These are phyloP conservation scores for Dallia pectoralis DNA, from an alignment of 2,797 vertebrate species.

Conservation along the genomic window DNA sequence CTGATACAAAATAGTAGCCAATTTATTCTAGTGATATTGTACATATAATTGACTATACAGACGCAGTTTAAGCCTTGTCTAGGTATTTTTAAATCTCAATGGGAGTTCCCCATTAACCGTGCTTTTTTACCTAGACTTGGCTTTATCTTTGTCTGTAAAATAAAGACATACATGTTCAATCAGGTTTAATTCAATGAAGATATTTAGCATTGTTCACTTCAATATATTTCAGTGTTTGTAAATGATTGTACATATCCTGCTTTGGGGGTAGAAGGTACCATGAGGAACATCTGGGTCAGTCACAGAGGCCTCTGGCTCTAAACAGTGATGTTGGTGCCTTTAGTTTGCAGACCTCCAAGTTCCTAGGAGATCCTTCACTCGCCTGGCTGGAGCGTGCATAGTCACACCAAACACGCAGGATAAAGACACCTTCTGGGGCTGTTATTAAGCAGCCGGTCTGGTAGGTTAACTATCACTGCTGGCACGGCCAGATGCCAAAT, in stretches of 20 bases:
- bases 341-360: not conserved
- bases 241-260: too few species aligned
- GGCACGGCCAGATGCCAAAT: not conserved
- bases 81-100: too few species aligned
- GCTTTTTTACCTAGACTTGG: too few species aligned
- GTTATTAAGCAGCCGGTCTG: not conserved
- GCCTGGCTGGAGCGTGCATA: not conserved
- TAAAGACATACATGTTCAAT: not conserved
- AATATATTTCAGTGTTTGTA: not conserved
- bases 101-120: too few species aligned
- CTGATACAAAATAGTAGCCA: too few species aligned
- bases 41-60: too few species aligned
- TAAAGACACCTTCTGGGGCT: not conserved
- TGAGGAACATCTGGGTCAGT: not conserved
- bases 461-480: not conserved
- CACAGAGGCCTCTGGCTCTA: slow-evolving; percentile 1
- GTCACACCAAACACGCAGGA: not conserved
- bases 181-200: not conserved
- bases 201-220: not conserved
- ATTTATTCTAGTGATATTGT: too few species aligned
- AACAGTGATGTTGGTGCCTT: not conserved
- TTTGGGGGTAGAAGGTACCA: not conserved
- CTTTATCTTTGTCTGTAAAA: too few species aligned
- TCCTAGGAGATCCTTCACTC: not conserved
- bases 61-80: too few species aligned